phyloP scores from a whole-genome alignment of 1,140 invertebrate species.

The Drosophila pachea region DNA sequence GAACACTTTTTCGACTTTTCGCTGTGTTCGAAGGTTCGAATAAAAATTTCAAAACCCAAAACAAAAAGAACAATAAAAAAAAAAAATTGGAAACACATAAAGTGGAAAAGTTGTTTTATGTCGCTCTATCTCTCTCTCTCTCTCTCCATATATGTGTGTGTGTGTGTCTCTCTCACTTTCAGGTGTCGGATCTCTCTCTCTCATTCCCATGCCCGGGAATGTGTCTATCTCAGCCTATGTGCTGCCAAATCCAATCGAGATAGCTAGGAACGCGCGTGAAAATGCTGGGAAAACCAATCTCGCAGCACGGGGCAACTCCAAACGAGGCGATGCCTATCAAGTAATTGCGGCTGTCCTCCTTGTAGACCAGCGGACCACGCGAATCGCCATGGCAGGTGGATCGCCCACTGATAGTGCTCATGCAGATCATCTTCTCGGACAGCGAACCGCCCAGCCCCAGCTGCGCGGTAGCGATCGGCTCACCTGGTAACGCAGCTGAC shows the following conservation, averaged over 20 bases:
- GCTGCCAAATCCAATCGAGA: slow-evolving; percentile 79
- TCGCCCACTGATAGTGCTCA: slow-evolving; percentile 51
- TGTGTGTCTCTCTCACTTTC: too few relatives aligned
- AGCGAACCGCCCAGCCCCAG: slow-evolving; percentile 52
- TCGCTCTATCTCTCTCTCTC: neutral
- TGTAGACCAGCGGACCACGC: slow-evolving; percentile 77
- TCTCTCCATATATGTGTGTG: too few relatives aligned
- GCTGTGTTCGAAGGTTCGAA: slow-evolving; percentile 29
- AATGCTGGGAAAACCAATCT: slow-evolving; percentile 79
- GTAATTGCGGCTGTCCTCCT: slow-evolving; percentile 22
- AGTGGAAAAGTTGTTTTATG: neutral
- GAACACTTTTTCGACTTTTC: slow-evolving; percentile 42
- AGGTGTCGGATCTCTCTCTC: too few relatives aligned
- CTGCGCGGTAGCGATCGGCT: too few relatives aligned
- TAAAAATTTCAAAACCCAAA: slow-evolving; percentile 51
- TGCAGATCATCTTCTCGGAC: slow-evolving; percentile 57
- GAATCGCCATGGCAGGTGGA: slow-evolving; percentile 62
- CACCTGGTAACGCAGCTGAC: too few relatives aligned
- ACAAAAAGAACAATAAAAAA: slow-evolving; percentile 57
- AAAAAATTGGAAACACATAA: slow-evolving; percentile 67
- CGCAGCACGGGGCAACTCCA: slow-evolving; percentile 79
- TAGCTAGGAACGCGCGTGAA: slow-evolving; percentile 80
- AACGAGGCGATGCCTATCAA: slow-evolving; percentile 81
- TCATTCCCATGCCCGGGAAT: neutral
- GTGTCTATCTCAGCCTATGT: neutral